A percentile compares a stretch with the other conserved stretches of the same genome.
Conservation (phyloP, 2,797 vertebrate genomes). For the Pangasius larnaudii region DNA sequence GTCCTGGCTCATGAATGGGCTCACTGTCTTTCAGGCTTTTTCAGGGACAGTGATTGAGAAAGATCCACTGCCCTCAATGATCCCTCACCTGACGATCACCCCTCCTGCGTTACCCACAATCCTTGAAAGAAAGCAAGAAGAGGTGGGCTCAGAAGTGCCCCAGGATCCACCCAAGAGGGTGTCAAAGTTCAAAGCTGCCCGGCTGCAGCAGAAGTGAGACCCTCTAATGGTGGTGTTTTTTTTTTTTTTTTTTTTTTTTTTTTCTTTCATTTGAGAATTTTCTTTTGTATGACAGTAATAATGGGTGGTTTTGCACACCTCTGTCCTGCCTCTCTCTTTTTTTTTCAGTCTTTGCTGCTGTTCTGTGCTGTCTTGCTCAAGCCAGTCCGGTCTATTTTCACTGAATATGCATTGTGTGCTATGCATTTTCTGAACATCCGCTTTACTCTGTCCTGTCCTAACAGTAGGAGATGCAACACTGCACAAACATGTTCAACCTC, state of each 20-base stretch:
- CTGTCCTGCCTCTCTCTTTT: constrained; percentile 55
- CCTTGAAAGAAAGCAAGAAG: constrained; percentile 87
- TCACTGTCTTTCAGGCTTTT: constrained; percentile 82
- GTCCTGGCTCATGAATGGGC: not conserved
- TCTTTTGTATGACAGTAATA: constrained; percentile 41
- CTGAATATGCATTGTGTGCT: not conserved
- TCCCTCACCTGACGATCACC: constrained; percentile 81
- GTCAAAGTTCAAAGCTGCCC: constrained; percentile 94
- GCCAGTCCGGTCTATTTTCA: not conserved
- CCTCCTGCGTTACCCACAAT: constrained; percentile 88
- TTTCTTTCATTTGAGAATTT: not conserved
- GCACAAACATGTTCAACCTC: not conserved
- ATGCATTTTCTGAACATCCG: constrained; percentile 4
- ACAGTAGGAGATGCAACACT: not conserved
- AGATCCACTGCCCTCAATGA: constrained; percentile 80
- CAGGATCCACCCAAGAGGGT: constrained; percentile 79
- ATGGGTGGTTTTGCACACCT: constrained; percentile 62
- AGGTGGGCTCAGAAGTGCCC: constrained; percentile 74
- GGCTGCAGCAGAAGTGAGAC: constrained; percentile 84
- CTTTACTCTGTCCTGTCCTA: not conserved
- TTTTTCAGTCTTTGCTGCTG: constrained; percentile 22
- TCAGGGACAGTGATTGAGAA: constrained; percentile 96
- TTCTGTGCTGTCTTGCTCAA: constrained; percentile 12
- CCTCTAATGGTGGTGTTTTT: not conserved
- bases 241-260: not conserved